Base-by-base conservation (phyloP, 2,888 invertebrate genomes). In the Aricia artaxerxes region DNA sequence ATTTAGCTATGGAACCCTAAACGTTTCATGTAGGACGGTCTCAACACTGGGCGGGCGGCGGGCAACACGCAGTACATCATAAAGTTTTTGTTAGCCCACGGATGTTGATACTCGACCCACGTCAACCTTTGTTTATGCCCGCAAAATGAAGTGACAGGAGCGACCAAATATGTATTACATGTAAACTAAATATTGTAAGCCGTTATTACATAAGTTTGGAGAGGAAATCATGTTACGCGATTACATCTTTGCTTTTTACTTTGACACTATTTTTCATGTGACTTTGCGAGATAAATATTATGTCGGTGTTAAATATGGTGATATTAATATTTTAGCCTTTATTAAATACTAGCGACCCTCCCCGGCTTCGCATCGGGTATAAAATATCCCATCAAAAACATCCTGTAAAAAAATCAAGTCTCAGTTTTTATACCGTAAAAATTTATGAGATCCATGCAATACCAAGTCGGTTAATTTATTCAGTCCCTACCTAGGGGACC, bases 61-160 rank as follows among this genome's bases (percentile, higher is more conserved):
- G 64, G 64, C 35, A 69, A 16, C 69, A 69, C 13, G 35, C 53
- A 76, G 24, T 75, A 35, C 31, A 57, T 53, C 31, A 49, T 76
- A 76, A 57, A 76, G 76, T 76, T 49, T 76, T 76, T 76, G 76
- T 53, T 53, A 38, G 31, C 76, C 31, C 53, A 16, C 53, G 49
- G 31, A 35, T 35, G 53, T 53, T 69, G 76, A 76, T 76, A 57
- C 31, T 53, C 53, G 76, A 76, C 76, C 76, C 76, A 76, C 57
- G 53, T 76, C 76, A 76, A 76, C 76, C 76, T 76, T 16, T 57
- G 76, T 76, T 76, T 57, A n/a, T 31, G 13, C 24, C 57, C 57
- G 35, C 57, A 75, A 53, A 38, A 76, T 57, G 76, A 49, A 57
- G 49, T 76, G 53, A 53, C 76, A 76, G 76, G 13, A 76, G 35